Evolutionary conservation across 1,140 invertebrate genomes (phyloP), one percentile per base, ranked within the genome.

Genomic region (Pseudomyrmex flavicornis): DNA sequence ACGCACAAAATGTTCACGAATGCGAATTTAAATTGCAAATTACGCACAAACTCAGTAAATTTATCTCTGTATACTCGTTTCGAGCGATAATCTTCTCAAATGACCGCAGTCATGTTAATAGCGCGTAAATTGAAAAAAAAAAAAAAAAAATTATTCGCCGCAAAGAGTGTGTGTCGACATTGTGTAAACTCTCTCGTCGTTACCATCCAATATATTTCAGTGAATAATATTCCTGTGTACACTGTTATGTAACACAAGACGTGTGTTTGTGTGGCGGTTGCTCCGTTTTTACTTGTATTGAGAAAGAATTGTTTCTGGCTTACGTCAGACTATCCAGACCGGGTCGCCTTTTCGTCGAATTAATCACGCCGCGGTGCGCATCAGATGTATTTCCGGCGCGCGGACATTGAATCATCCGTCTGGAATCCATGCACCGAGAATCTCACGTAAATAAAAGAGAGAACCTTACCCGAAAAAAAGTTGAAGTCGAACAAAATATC

Each of bases 381-480:
- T 59, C 76, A 80, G 44, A 50, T 26, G 66, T 80, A 80, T 80
- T 80, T 80, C 76, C 66, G 65, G 76, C 68, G 56, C 76, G 56
- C 76, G 15, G 48, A 8, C 54, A 70, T 80, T 70, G 76, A 80
- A 70, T 80, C 76, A 80, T 20, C 35, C 54, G 52, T 80, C 54
- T 80, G 76, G 76, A 79, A 79, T 79, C 35, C 65, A 17, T 61
- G 76, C 76, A 79, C 35, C 65, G 15, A 56, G 48, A 48, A 62
- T 72, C 76, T 80, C 65, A 35, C 35, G 5, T 58, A 70, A 48
- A 70, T 26, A 58, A 69, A 13, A 22, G 2, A 75, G 35, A 56
- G 63, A 69, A 5, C 75, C 35, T 22, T 35, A 35, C 5, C 17
- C 50, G 9, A 56, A 46, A 46, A 52, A 52, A 50, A n/a, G 12